Evolutionary conservation across 1,140 invertebrate species (phyloP).

Genomic region (Steinernema khuongi): DNA sequence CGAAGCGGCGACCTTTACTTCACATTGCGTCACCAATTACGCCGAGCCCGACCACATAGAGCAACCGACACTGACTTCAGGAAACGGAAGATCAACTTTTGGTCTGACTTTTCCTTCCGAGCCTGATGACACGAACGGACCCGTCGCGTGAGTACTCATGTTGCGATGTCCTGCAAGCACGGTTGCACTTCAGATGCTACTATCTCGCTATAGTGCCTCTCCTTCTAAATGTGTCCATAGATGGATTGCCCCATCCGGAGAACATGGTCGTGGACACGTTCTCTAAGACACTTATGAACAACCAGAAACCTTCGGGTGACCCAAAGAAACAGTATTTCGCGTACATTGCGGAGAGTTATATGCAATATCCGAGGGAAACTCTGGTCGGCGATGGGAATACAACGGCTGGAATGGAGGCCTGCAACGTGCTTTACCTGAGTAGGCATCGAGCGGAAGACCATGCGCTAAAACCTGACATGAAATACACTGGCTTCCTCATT

Average conservation of each 20-base stretch:
- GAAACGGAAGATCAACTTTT: slow-evolving; percentile 43
- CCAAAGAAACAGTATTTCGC: slow-evolving; percentile 51
- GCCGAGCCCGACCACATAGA: slow-evolving; percentile 53
- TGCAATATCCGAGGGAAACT: slow-evolving; percentile 46
- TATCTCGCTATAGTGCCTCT: slow-evolving; percentile 55
- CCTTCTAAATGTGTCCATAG: slow-evolving; percentile 47
- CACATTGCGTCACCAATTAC: slow-evolving; percentile 54
- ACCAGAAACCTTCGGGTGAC: slow-evolving; percentile 36
- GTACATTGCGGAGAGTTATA: slow-evolving; percentile 56
- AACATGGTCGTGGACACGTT: slow-evolving; percentile 50
- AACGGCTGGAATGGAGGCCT: slow-evolving; percentile 40
- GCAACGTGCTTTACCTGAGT: slow-evolving; percentile 53
- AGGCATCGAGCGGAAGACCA: slow-evolving; percentile 50
- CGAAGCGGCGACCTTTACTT: slow-evolving; percentile 33
- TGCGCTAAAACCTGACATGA: slow-evolving; percentile 46
- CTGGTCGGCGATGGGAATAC: slow-evolving; percentile 49
- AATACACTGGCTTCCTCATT: slow-evolving; percentile 58
- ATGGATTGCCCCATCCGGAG: slow-evolving; percentile 41
- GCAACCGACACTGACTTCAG: slow-evolving; percentile 27
- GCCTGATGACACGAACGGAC: slow-evolving; percentile 53
- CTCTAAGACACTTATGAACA: slow-evolving; percentile 50
- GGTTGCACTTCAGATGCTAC: slow-evolving; percentile 44
- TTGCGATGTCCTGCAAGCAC: not conserved
- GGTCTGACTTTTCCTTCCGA: slow-evolving; percentile 38
- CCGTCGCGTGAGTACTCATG: slow-evolving; percentile 42